Evolutionary conservation across 2,797 vertebrate species (phyloP).

Genomic region (Meriones psammophilus): DNA sequence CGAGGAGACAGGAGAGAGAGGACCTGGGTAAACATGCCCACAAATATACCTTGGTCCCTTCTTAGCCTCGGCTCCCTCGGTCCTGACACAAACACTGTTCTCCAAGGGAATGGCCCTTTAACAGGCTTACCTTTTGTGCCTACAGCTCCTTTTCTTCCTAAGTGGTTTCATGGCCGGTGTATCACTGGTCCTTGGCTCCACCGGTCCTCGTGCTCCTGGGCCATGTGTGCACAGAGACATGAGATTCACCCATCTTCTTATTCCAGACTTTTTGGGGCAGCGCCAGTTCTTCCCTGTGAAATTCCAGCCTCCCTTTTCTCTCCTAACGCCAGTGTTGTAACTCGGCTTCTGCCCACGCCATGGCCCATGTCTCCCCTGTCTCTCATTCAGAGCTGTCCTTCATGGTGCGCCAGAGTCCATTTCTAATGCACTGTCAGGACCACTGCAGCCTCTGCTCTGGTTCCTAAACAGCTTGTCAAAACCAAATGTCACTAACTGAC

Average conservation of each 20-base stretch:
- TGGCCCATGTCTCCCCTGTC: background rate
- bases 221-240: background rate
- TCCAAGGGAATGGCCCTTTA: background rate
- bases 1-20: background rate
- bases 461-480: background rate
- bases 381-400: background rate
- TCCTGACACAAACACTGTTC: conserved; percentile 24
- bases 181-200: background rate
- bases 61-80: background rate
- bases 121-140: background rate
- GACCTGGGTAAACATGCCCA: background rate
- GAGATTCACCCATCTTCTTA: background rate
- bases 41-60: background rate
- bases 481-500: background rate
- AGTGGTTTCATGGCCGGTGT: background rate
- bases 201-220: background rate
- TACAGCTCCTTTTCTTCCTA: background rate
- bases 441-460: background rate
- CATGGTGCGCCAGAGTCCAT: background rate
- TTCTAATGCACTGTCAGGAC: background rate
- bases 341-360: background rate
- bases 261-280: background rate
- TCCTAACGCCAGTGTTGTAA: background rate
- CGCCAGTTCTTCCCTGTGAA: background rate
- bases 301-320: background rate